A percentile compares a stretch with the other conserved stretches of the same genome.
Evolutionary conservation across 2,113 vertebrate species (phyloP).

Genomic region (Catharus minimus): DNA sequence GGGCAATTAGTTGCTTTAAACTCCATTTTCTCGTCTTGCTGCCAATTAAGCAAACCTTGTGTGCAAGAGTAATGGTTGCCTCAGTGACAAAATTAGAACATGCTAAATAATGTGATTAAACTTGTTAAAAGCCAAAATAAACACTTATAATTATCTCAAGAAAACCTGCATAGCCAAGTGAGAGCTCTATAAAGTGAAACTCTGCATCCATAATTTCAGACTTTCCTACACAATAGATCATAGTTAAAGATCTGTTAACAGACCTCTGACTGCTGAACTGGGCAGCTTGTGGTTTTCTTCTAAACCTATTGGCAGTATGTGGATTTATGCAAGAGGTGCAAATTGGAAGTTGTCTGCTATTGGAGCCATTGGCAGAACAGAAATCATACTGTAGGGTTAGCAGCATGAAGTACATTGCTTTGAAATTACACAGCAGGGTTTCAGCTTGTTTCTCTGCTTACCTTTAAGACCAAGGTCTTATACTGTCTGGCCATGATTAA

Average conservation of each 20-base stretch:
- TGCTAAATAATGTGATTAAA: conserved; percentile 82
- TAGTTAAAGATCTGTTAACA: conserved; percentile 83
- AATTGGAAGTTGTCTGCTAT: conserved; percentile 76
- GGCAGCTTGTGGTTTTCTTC: conserved; percentile 75
- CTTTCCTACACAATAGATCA: conserved; percentile 73
- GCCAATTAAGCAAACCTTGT: conserved; percentile 35
- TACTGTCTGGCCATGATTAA: conserved; percentile 79
- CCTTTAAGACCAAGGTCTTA: conserved; percentile 69
- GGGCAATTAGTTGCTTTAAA: conserved; percentile 37
- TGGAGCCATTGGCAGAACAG: conserved; percentile 72
- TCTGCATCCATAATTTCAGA: conserved; percentile 69
- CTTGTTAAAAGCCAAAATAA: conserved; percentile 85
- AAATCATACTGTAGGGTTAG: conserved; percentile 77
- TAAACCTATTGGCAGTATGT: conserved; percentile 76
- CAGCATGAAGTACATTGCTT: conserved; percentile 81
- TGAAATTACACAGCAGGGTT: conserved; percentile 80
- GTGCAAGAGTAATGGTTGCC: conserved; percentile 53
- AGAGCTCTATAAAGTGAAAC: conserved; percentile 69
- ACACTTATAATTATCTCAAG: conserved; percentile 83
- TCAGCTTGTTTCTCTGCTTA: conserved; percentile 48
- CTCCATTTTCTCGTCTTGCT: neutral
- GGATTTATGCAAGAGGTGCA: conserved; percentile 82
- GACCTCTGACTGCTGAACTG: conserved; percentile 73
- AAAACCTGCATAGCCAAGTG: conserved; percentile 59
- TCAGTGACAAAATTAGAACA: conserved; percentile 72